phyloP scores from a whole-genome alignment of 2,113 vertebrate species.

The Malaclemys terrapin region DNA sequence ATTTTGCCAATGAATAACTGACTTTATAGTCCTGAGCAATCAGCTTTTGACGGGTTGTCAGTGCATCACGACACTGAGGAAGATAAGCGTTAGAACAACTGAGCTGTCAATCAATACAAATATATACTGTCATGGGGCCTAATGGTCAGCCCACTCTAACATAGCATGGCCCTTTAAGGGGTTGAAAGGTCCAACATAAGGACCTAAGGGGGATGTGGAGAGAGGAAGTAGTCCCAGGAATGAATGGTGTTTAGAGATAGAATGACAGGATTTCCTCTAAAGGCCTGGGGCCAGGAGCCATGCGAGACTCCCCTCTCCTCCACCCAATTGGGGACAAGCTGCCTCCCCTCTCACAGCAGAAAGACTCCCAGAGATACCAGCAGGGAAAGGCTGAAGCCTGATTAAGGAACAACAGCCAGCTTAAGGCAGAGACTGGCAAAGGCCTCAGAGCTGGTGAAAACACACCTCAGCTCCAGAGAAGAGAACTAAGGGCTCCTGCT shows the following conservation, averaged over 20 bases:
- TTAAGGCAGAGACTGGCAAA: background rate
- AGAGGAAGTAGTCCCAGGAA: background rate
- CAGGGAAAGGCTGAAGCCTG: background rate
- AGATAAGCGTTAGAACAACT: background rate
- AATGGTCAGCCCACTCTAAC: background rate
- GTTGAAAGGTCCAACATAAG: background rate
- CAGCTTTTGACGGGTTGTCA: constrained; percentile 96
- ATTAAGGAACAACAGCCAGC: background rate
- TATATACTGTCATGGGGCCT: background rate
- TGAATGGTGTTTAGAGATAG: too few relatives aligned
- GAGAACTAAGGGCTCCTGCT: background rate
- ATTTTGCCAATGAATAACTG: constrained; percentile 96
- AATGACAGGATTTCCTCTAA: too few relatives aligned
- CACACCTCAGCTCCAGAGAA: background rate
- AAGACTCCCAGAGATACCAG: background rate
- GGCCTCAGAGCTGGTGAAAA: background rate
- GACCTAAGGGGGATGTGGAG: background rate
- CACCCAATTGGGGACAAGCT: background rate
- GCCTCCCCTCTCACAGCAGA: background rate
- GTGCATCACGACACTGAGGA: constrained; percentile 92
- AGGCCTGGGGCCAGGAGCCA: background rate
- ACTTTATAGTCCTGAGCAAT: constrained; percentile 98
- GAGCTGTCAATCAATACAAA: background rate
- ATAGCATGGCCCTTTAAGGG: background rate
- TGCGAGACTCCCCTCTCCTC: background rate